Base-by-base conservation (phyloP, 2,113 vertebrate species). In the Paramisgurnus dabryanus region DNA sequence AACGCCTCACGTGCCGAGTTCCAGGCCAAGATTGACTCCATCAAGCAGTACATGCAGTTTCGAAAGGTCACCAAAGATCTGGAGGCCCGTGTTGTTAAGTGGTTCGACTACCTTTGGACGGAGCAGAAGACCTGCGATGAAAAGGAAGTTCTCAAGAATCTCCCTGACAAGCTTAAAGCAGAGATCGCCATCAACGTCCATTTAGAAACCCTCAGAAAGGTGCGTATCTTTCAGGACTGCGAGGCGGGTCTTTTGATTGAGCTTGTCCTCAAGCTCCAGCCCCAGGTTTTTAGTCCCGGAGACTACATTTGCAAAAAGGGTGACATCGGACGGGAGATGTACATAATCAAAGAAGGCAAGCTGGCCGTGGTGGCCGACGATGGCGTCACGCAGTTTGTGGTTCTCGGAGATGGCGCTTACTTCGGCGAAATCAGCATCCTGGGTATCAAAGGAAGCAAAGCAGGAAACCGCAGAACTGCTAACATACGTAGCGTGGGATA, bases 371-470 rank as follows among this genome's bases (percentile, higher is more conserved):
- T 96, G 61, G 95, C 95, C 0, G 95, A 96, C 2, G 95, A 96
- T 1, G 95, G 95, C 1, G 5, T 96, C 73, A 96, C 95, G 0
- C 94, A 96, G 45, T 96, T 95, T 53, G 94, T 95, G 58, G 95
- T 96, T 47, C 90, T 96, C 22, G 90, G 94, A 0, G 94, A 95
- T 0, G 95, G 95, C 34, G 95, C 94, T 53, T 96, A 96, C 87
- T 96, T 96, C 1, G 95, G 95, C 27, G 95, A 96, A 87, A 95
- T 96, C 83, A 96, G 95, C 83, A 95, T 96, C 82, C 81, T 96
- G 7, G 95, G 95, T 70, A 96, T 96, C 72, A 96, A 95, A 85
- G 95, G 95, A 3, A 96, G 95, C 84, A 95, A 95, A 87, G 92
- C 95, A 0, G 95, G 95, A 67, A 96, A 96, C 86, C 91, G 95